These are phyloP conservation scores for Takifugu bimaculatus DNA, from an alignment of 2,113 vertebrate genomes.

Conservation along the genomic window DNA sequence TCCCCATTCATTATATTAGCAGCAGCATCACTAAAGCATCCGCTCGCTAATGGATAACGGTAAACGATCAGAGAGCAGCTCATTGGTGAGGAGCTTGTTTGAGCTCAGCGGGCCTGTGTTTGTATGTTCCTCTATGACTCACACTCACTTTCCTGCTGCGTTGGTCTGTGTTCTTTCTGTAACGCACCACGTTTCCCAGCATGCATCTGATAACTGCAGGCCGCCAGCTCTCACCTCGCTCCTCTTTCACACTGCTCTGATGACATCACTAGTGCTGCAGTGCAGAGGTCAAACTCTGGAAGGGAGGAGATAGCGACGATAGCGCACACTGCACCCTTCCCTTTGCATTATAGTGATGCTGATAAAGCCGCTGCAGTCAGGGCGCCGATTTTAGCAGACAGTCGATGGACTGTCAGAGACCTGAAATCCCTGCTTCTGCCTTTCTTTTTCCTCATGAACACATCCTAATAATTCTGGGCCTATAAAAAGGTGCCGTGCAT, in stretches of 20 bases:
- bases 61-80: conserved; percentile 55
- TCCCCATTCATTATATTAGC: conserved; percentile 37
- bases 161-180: conserved; percentile 40
- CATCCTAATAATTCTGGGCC: neutral
- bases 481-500: conserved; percentile 3
- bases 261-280: conserved; percentile 58
- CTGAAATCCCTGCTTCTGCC: neutral
- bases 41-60: conserved; percentile 52
- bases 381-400: conserved; percentile 1
- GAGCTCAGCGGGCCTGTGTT: conserved; percentile 16
- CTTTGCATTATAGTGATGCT: conserved; percentile 3
- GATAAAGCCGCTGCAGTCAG: conserved; percentile 6
- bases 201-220: conserved; percentile 63
- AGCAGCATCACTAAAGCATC: conserved; percentile 38
- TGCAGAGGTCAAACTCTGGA: conserved; percentile 47
- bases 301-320: conserved; percentile 20
- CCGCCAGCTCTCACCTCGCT: conserved; percentile 42
- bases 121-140: conserved; percentile 50
- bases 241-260: conserved; percentile 55
- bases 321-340: conserved; percentile 1
- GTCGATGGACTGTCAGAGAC: neutral
- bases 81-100: conserved; percentile 49
- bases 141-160: conserved; percentile 43
- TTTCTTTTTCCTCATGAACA: neutral
- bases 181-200: conserved; percentile 62